Evolutionary conservation across 2,888 invertebrate genomes (phyloP).

Genomic region (Cataglyphis albicans): DNA sequence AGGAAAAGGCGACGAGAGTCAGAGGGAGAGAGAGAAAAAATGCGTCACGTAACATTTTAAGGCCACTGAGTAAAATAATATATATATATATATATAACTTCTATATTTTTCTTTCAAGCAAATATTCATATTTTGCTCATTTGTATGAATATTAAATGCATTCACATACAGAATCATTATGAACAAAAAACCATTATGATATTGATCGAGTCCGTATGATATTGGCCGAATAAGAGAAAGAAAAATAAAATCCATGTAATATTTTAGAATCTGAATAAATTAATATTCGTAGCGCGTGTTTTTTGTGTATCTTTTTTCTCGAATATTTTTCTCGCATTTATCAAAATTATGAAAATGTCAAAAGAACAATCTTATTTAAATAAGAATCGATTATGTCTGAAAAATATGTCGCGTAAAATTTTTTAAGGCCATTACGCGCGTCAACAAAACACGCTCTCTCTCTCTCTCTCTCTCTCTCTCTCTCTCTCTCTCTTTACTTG

Average conservation of each 20-base stretch:
- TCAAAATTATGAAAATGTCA: not conserved
- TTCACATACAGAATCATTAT: too few relatives aligned
- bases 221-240: too few relatives aligned
- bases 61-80: constrained; percentile 54
- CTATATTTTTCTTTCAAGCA: not conserved
- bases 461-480: not conserved
- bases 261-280: constrained; percentile 33
- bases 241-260: constrained; percentile 10
- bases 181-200: not conserved
- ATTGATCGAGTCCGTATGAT: not conserved
- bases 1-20: constrained; percentile 10
- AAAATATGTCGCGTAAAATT: not conserved
- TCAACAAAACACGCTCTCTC: not conserved
- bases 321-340: not conserved
- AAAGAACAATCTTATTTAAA: not conserved
- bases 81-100: not conserved
- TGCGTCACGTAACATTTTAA: constrained; percentile 61
- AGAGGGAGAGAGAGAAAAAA: constrained; percentile 17
- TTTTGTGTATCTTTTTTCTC: not conserved
- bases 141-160: not conserved
- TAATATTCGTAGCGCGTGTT: constrained; percentile 15
- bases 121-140: not conserved
- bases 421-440: not conserved
- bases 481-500: not conserved
- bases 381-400: not conserved